Evolutionary conservation across 2,113 vertebrate genomes (phyloP).

Genomic region (Grus americana): DNA sequence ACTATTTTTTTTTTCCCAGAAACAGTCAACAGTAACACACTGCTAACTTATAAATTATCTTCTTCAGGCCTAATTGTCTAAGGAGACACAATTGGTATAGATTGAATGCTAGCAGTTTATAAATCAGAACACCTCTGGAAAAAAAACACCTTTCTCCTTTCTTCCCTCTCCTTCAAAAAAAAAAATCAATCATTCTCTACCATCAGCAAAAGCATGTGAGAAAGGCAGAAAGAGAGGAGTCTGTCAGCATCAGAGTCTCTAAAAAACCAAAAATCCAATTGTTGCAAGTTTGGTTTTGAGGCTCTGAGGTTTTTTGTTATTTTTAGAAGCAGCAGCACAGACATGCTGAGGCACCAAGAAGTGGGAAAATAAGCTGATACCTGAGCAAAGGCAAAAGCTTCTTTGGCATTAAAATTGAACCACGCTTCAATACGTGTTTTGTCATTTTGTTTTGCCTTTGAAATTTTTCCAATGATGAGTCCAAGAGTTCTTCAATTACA

Average conservation of each 20-base stretch:
- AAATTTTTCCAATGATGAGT: not conserved
- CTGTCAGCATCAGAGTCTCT: not conserved
- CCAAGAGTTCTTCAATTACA: not conserved
- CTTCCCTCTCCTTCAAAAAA: not conserved
- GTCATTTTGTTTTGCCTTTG: not conserved
- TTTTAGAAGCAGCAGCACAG: not conserved
- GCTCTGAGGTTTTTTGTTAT: not conserved
- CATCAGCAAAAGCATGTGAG: not conserved
- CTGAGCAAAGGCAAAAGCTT: slow-evolving; percentile 26
- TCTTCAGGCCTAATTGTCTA: not conserved
- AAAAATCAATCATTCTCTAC: not conserved
- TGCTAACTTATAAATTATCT: not conserved
- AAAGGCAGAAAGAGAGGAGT: not conserved
- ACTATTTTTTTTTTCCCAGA: not conserved
- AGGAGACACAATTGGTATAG: not conserved
- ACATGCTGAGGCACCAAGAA: not conserved
- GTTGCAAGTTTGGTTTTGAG: not conserved
- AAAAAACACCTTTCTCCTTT: not conserved
- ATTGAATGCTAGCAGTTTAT: not conserved
- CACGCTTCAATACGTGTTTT: not conserved
- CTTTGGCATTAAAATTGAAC: not conserved
- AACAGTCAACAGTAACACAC: not conserved
- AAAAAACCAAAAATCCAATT: not conserved
- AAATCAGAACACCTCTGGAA: not conserved
- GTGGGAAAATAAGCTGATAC: not conserved